Evolutionary conservation across 2,797 vertebrate genomes (phyloP).

Genomic region (Botia kubotai): DNA sequence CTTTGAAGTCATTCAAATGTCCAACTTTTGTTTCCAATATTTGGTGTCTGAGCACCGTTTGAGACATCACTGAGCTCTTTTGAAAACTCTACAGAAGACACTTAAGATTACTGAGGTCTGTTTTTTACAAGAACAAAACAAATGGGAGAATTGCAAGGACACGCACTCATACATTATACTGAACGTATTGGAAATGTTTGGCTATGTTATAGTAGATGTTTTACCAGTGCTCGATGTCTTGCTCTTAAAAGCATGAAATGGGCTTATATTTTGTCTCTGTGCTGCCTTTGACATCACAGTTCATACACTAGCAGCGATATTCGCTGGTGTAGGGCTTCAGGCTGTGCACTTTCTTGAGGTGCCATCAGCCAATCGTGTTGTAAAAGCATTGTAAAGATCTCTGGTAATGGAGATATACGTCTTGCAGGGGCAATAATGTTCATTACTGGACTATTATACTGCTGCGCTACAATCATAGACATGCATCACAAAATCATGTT

Average conservation of each 20-base stretch:
- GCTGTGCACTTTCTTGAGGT: neutral
- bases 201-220: neutral
- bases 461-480: neutral
- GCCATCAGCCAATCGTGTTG: neutral
- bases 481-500: constrained; percentile 23
- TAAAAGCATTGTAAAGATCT: constrained; percentile 31
- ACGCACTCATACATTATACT: neutral
- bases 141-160: too few relatives aligned
- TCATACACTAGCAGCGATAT: neutral
- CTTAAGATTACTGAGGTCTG: too few relatives aligned
- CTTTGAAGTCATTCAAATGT: too few relatives aligned
- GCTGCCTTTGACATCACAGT: neutral
- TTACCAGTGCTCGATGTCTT: neutral
- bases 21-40: too few relatives aligned
- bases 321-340: neutral
- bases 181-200: neutral
- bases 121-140: too few relatives aligned
- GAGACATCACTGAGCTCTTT: too few relatives aligned
- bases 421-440: constrained; percentile 35
- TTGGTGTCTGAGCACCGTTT: too few relatives aligned
- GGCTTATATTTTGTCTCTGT: neutral
- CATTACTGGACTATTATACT: constrained; percentile 41
- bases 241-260: neutral
- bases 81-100: too few relatives aligned
- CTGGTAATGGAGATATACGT: constrained; percentile 42